Base-by-base conservation (phyloP, 2,888 invertebrate species). In the Venustoraphidia nigricollis region DNA sequence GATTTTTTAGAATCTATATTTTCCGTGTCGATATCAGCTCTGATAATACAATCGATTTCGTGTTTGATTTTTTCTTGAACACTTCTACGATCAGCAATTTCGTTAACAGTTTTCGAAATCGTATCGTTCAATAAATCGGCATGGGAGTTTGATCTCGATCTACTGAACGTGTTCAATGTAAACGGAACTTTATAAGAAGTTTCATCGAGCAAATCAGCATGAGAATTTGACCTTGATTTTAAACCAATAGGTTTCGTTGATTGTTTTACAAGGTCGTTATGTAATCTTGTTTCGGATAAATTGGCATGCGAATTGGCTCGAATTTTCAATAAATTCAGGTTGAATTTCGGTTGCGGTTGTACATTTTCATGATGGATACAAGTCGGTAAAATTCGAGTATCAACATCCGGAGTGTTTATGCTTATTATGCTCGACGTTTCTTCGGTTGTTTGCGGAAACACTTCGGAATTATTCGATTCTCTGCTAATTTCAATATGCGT, bases 401-500 rank as follows among this genome's bases (percentile, higher is more conserved):
- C 53, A 17, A 54, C 55, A 36, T 63, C 65, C 1, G 67, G 66
- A 1, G 66, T 65, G 46, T 62, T 66, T 36, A 68, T 58, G 53
- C 66, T 67, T 14, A 68, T 65, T 48, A 69, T 65, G 46, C 63
- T 65, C 27, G 57, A 59, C 17, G 54, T 54, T 56, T 14, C 42
- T 47, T 36, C 17, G 8, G 37, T 11, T 8, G 36, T 35, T n/a
- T 46, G 40, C 35, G 46, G 34, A 27, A 41, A 34, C 14, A 34
- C 11, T 41, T 14, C 27, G 27, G 27, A 27, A 34, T 53, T 54
- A 45, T 55, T 54, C n/a, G 60, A 56, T 47, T 59, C 57, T 45
- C 61, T 57, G 14, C 61, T 61, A 14, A 72, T 68, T 53, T 71
- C 68, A 46, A 72, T 70, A 54, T 72, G 71, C 2, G 71, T 72